Evolutionary conservation across 2,888 invertebrate genomes (phyloP).

Genomic region (Drosophila macrospina): DNA sequence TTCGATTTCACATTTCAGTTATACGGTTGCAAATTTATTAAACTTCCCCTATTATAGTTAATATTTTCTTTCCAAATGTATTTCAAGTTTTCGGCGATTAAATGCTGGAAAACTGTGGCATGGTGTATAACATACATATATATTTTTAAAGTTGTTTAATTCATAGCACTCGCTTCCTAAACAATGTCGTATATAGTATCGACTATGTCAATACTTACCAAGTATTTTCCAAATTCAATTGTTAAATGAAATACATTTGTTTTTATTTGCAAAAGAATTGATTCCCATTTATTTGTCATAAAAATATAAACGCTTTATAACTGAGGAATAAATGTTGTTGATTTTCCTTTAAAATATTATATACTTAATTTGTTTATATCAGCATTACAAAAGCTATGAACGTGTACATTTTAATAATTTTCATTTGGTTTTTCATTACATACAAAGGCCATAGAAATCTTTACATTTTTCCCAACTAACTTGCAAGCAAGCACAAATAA

Average conservation of each 20-base stretch:
- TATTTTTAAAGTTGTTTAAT: too few species aligned
- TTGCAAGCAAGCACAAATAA: constrained; percentile 37
- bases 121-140: too few species aligned
- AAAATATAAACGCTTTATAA: constrained; percentile 67
- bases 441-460: constrained; percentile 66
- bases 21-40: too few species aligned
- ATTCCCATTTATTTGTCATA: constrained; percentile 72
- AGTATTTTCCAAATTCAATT: not conserved
- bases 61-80: too few species aligned
- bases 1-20: too few species aligned
- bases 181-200: not conserved
- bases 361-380: constrained; percentile 49
- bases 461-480: constrained; percentile 30
- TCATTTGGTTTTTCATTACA: constrained; percentile 19
- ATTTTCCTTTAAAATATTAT: constrained; percentile 16
- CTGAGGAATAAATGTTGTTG: constrained; percentile 33
- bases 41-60: too few species aligned
- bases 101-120: too few species aligned
- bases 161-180: too few species aligned
- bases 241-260: not conserved
- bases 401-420: constrained; percentile 40
- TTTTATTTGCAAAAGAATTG: constrained; percentile 61
- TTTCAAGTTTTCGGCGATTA: too few species aligned
- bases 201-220: constrained; percentile 6
- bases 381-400: constrained; percentile 64